Evolutionary conservation across 2,113 vertebrate genomes (phyloP), one percentile per base, ranked within the genome.

Genomic region (Oncorhynchus masou): DNA sequence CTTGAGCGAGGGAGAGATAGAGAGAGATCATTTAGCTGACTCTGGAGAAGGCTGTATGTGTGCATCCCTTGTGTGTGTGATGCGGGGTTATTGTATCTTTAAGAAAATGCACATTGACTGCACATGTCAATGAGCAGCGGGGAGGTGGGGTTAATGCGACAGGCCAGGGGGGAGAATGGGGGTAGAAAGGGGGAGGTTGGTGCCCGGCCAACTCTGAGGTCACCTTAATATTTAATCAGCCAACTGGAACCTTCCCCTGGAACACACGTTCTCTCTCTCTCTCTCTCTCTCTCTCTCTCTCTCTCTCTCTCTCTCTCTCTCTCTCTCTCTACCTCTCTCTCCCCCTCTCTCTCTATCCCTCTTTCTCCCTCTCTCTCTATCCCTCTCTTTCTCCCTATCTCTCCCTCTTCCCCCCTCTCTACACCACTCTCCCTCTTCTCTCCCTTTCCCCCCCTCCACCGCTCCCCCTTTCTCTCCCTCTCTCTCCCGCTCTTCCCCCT

Each of bases 61-160:
- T 81, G 73, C 67, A 64, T 49, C 24, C 70, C 22, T 68, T 8
- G 12, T 68, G 45, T n/a, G 65, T 67, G 27, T 9, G 22, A 74
- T 24, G 29, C 4, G 2, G 71, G 29, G 49, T 65, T 75, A 81
- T 83, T 81, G 84, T 84, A 88, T 83, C 84, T 84, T 84, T 75
- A 88, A 83, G 86, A 81, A 70, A 78, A 90, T 85, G 72, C 81
- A 74, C 75, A 75, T 71, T 83, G 84, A 90, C 81, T 74, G 77
- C 84, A 85, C 71, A 84, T 84, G 84, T 89, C 83, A 82, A 74
- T 84, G 79, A 85, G 80, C 74, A 64, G 34, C 78, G 81, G 49
- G 49, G 68, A 25, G 72, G 51, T 45, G 51, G 66, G 62, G 64
- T 24, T 68, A 73, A 54, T 48, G 27, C 62, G 51, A 65, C 57